These are phyloP conservation scores for Odocoileus hemionus DNA, from an alignment of 2,113 vertebrate species.

Conservation along the genomic window DNA sequence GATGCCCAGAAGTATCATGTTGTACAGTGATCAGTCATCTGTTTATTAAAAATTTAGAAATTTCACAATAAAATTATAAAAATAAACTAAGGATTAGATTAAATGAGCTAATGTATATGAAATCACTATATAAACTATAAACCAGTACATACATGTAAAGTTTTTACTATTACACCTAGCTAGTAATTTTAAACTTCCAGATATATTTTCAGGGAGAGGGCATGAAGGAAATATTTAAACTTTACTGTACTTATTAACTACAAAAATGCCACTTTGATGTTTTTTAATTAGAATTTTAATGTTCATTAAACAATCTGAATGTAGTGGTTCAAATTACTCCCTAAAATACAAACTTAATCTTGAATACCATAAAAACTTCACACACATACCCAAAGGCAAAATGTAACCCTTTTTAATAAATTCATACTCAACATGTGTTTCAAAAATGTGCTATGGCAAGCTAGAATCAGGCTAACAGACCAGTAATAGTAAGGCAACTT, in stretches of 20 bases:
- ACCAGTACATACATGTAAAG: neutral
- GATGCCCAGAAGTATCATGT: neutral
- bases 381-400: conserved; percentile 15
- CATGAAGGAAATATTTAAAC: conserved; percentile 13
- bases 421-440: neutral
- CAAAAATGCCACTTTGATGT: conserved; percentile 34
- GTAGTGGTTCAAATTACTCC: conserved; percentile 20
- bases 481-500: neutral
- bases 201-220: conserved; percentile 13
- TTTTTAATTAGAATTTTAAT: conserved; percentile 41
- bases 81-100: neutral
- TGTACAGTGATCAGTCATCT: conserved; percentile 1
- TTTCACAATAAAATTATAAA: conserved; percentile 35
- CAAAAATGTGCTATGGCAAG: conserved; percentile 19
- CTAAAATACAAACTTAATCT: conserved; percentile 27
- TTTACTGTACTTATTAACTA: conserved; percentile 32
- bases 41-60: conserved; percentile 34
- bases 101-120: neutral
- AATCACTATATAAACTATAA: conserved; percentile 31
- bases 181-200: conserved; percentile 39
- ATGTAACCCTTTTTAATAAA: neutral
- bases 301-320: conserved; percentile 24
- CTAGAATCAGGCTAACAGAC: conserved; percentile 9
- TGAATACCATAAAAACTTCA: conserved; percentile 40
- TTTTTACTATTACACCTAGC: conserved; percentile 5